Base-by-base conservation (phyloP, 2,888 invertebrate genomes). In the Melipona beecheii region DNA sequence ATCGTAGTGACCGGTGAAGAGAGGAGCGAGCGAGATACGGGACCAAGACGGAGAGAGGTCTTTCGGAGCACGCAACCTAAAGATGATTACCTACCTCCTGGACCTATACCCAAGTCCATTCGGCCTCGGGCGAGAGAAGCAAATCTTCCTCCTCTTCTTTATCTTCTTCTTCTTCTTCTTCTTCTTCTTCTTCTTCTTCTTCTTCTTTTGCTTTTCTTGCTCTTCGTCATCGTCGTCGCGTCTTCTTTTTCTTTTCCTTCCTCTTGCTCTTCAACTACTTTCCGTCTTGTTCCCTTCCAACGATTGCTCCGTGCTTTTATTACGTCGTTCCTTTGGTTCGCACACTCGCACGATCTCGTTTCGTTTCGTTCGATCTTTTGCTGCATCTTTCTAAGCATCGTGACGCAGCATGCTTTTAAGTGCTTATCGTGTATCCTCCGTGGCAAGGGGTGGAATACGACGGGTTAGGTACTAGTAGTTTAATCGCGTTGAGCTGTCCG, bases 21-120 rank as follows among this genome's bases (percentile, higher is more conserved):
- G 56, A 60, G 65, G 68, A 69, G 68, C 49, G 49, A 27, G 43
- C 43, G 11, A 71, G 58, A 84, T 75, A 76, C 65, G 9, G 75
- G 75, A 68, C 68, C 71, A 54, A 66, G 69, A 75, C 58, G 64
- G 62, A 75, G 52, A 74, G 52, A 85, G 84, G 91, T 92, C 90
- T 91, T 92, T 92, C 89, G 90, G 89, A 86, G 91, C 94, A 93
- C 93, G 94, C 94, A 91, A 93, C 91, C 90, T 89, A 91, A 91
- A 92, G 93, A 94, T 93, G 93, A 94, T 93, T 93, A 91, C 92
- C 91, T 90, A 87, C 87, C 90, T 90, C 86, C 89, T 83, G 89
- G 89, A 90, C 91, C 89, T 89, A 89, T 87, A 89, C 86, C 88
- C 86, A 78, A 81, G 85, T 85, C 89, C 90, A 80, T 87, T 89